Evolutionary conservation across 2,797 vertebrate species (phyloP).

Genomic region (Hoplostethus mediterraneus): DNA sequence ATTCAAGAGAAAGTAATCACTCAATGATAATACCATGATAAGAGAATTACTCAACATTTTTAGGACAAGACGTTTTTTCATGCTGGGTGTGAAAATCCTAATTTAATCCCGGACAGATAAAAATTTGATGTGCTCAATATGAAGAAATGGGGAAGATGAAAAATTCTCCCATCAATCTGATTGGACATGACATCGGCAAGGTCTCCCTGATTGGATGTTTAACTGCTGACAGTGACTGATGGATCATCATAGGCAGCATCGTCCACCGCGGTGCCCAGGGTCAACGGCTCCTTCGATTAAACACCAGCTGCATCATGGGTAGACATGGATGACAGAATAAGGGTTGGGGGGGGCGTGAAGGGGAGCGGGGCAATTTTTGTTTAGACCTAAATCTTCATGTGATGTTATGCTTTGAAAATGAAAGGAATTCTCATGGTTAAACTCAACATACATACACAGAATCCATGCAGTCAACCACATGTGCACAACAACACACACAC

Average conservation of each 20-base stretch:
- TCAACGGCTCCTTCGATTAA: slow-evolving; percentile 42
- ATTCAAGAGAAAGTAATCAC: not conserved
- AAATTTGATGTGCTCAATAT: slow-evolving; percentile 57
- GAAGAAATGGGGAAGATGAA: slow-evolving; percentile 64
- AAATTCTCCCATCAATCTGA: slow-evolving; percentile 69
- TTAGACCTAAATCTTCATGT: slow-evolving; percentile 30
- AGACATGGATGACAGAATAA: not conserved
- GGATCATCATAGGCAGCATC: slow-evolving; percentile 46
- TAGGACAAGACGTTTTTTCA: too few species aligned
- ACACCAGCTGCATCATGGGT: slow-evolving; percentile 31
- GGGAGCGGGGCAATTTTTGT: not conserved
- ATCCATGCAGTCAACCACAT: slow-evolving; percentile 14
- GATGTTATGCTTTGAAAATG: slow-evolving; percentile 38
- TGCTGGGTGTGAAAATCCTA: too few species aligned
- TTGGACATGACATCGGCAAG: slow-evolving; percentile 75
- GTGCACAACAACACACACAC: slow-evolving; percentile 2
- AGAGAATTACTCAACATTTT: too few species aligned
- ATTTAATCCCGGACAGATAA: slow-evolving; percentile 39
- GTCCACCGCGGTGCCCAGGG: slow-evolving; percentile 23
- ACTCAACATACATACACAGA: slow-evolving; percentile 29
- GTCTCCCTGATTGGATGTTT: slow-evolving; percentile 79
- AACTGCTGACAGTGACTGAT: slow-evolving; percentile 78
- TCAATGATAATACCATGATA: too few species aligned
- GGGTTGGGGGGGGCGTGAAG: not conserved
- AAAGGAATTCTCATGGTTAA: slow-evolving; percentile 7